Evolutionary conservation across 2,113 vertebrate species (phyloP).

Genomic region (Amia ocellicauda): DNA sequence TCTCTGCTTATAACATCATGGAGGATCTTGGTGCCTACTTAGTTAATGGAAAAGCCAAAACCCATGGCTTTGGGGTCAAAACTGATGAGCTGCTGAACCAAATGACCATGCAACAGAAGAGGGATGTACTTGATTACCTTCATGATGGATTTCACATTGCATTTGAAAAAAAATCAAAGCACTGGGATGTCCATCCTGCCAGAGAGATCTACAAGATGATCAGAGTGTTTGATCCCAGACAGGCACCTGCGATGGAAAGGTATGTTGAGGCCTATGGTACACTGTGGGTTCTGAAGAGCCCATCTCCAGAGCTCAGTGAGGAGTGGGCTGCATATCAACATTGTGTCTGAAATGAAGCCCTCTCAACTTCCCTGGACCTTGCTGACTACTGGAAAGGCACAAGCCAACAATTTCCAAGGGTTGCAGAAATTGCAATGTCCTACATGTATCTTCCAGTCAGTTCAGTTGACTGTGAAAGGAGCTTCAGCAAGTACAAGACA

Average conservation of each 20-base stretch:
- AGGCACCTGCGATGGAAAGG: constrained; percentile 19
- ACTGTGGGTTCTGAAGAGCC: constrained; percentile 1
- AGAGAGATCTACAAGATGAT: constrained; percentile 12
- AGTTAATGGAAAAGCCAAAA: constrained; percentile 24
- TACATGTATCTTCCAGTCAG: constrained; percentile 21
- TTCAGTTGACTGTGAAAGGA: constrained; percentile 24
- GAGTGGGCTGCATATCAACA: constrained; percentile 14
- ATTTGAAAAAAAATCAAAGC: constrained; percentile 21
- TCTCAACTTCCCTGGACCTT: constrained; percentile 9
- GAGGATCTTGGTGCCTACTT: constrained; percentile 17
- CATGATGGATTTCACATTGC: constrained; percentile 14
- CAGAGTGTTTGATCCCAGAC: constrained; percentile 25
- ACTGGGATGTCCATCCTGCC: constrained; percentile 17
- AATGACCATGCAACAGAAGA: constrained; percentile 14
- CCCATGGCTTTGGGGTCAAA: constrained; percentile 18
- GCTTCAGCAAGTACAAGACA: constrained; percentile 18
- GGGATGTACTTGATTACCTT: constrained; percentile 14
- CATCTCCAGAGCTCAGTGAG: constrained; percentile 21
- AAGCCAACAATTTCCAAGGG: constrained; percentile 16
- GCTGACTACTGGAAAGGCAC: constrained; percentile 15
- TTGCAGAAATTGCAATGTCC: constrained; percentile 13
- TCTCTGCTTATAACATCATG: constrained; percentile 25
- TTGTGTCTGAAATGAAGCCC: constrained; percentile 2
- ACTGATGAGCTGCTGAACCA: constrained; percentile 16
- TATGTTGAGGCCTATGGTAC: constrained; percentile 10